Evolutionary conservation across 2,888 invertebrate species (phyloP).

Genomic region (Melinaea menophilus): DNA sequence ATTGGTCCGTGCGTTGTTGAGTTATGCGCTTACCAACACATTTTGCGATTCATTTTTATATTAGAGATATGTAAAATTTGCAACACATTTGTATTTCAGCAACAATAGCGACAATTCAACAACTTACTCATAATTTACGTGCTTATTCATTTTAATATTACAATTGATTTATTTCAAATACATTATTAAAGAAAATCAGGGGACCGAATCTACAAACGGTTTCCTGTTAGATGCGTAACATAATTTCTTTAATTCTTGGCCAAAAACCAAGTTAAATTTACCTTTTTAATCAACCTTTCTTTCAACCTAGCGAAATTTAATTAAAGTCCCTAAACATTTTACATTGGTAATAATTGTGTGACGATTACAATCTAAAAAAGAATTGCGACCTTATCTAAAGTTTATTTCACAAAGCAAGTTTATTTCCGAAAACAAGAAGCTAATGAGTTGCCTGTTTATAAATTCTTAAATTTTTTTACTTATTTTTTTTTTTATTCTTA

Average conservation of each 20-base stretch:
- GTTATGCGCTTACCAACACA: no score
- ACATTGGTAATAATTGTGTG: constrained; percentile 57
- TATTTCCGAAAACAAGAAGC: neutral
- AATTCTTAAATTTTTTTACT: no score
- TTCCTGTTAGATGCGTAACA: constrained; percentile 40
- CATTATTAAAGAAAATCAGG: neutral
- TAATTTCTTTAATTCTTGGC: constrained; percentile 49
- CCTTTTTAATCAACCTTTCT: constrained; percentile 56
- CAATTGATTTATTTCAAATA: no score
- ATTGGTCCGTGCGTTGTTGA: no score
- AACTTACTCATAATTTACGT: no score
- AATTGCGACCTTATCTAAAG: neutral
- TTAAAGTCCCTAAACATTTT: constrained; percentile 62
- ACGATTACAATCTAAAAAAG: constrained; percentile 4
- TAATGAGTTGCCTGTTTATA: neutral
- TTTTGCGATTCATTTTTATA: no score
- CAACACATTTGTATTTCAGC: no score
- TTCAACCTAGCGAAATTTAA: constrained; percentile 52
- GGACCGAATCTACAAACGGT: constrained; percentile 1
- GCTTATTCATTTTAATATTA: no score
- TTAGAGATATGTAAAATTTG: no score
- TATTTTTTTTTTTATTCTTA: no score
- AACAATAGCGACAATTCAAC: no score
- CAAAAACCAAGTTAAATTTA: constrained; percentile 39
- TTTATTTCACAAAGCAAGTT: neutral